Percentiles rank a stretch among this genome's conserved stretches.
phyloP scores from a whole-genome alignment of 1,140 invertebrate species.

The Drosophila navojoa region DNA sequence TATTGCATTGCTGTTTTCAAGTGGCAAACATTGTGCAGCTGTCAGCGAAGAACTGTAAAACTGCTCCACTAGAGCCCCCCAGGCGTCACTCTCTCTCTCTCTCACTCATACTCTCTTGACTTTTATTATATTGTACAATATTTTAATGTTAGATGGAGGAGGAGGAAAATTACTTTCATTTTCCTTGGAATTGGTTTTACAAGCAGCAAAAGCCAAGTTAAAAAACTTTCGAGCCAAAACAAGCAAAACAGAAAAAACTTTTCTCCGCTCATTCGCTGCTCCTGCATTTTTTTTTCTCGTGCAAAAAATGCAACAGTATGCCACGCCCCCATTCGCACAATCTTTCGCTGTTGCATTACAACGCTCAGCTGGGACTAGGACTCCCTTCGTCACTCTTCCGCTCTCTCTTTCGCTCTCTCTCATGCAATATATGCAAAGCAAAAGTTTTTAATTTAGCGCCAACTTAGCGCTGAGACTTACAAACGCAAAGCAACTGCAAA shows the following conservation, averaged over 20 bases:
- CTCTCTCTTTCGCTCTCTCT: constrained; percentile 47
- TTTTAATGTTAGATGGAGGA: constrained; percentile 74
- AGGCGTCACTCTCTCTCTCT: not conserved
- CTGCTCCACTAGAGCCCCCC: constrained; percentile 4
- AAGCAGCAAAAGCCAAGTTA: constrained; percentile 62
- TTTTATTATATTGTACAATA: constrained; percentile 65
- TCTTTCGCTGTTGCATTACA: constrained; percentile 48
- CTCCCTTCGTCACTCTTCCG: constrained; percentile 31
- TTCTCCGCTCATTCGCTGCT: constrained; percentile 23
- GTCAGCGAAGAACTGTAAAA: constrained; percentile 46
- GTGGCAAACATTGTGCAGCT: constrained; percentile 76
- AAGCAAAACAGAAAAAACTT: constrained; percentile 58
- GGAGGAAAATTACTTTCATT: constrained; percentile 81
- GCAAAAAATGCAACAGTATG: constrained; percentile 71
- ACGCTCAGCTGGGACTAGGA: constrained; percentile 34
- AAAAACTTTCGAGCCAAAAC: constrained; percentile 57
- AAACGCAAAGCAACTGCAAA: constrained; percentile 74
- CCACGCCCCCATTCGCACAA: not conserved
- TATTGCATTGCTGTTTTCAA: constrained; percentile 76
- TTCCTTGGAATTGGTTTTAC: constrained; percentile 79
- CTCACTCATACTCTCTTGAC: constrained; percentile 25
- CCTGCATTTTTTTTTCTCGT: constrained; percentile 8
- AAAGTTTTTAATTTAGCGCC: constrained; percentile 82
- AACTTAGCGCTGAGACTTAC: constrained; percentile 76
- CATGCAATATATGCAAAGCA: constrained; percentile 78